Evolutionary conservation across 2,113 vertebrate genomes (phyloP).

Genomic region (Cavia aperea): DNA sequence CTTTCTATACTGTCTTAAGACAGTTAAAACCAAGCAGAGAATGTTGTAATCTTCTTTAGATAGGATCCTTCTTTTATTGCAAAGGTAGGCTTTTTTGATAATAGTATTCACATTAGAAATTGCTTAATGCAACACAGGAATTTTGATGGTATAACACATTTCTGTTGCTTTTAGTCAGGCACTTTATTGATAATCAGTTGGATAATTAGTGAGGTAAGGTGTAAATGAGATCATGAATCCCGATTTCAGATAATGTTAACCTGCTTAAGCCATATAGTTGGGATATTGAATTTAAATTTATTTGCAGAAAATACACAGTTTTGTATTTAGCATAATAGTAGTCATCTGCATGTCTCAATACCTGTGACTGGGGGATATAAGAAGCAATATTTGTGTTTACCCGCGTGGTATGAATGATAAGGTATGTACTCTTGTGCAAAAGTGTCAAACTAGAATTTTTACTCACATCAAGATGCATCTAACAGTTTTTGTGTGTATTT

Average conservation of each 20-base stretch:
- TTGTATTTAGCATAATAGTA: not conserved
- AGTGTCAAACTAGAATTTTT: not conserved
- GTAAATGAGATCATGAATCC: not conserved
- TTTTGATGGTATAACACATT: not conserved
- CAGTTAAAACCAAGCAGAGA: not conserved
- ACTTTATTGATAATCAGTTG: conserved; percentile 3
- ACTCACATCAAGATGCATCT: not conserved
- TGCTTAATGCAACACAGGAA: not conserved
- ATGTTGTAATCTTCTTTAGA: not conserved
- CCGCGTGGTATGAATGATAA: not conserved
- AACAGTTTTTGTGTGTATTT: not conserved
- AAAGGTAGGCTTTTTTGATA: not conserved
- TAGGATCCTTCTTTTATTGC: not conserved
- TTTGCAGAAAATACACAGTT: not conserved
- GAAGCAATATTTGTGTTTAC: not conserved
- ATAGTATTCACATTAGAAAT: not conserved
- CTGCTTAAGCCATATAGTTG: not conserved
- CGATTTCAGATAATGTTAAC: conserved; percentile 4
- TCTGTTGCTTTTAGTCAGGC: not conserved
- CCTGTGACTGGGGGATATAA: not conserved
- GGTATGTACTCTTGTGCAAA: not conserved
- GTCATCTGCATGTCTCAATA: not conserved
- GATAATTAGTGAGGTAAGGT: not conserved
- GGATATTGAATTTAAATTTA: conserved; percentile 27
- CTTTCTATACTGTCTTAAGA: not conserved